Percentiles rank a stretch among this genome's conserved stretches.
Evolutionary conservation across 2,888 invertebrate genomes (phyloP).

Genomic region (Drosophila barbarae): DNA sequence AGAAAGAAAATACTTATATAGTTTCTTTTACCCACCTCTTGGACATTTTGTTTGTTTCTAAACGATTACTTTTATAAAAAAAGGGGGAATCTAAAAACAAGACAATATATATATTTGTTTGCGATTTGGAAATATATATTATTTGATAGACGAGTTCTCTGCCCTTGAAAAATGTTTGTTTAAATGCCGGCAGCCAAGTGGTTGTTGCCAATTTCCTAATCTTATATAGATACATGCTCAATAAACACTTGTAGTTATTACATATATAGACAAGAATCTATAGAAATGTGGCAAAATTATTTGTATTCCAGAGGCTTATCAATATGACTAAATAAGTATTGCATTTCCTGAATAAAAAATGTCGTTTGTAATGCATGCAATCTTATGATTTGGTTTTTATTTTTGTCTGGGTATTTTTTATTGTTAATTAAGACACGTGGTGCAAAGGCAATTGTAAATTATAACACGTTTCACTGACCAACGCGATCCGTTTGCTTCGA

Average conservation of each 20-base stretch:
- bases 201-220: conserved; percentile 3
- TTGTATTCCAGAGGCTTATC: not conserved
- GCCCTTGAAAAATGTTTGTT: conserved; percentile 11
- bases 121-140: not conserved
- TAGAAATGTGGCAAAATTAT: not conserved
- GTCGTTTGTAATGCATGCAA: not conserved
- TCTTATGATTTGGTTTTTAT: not conserved
- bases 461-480: not conserved
- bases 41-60: conserved; percentile 1
- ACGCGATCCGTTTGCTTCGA: conserved; percentile 13
- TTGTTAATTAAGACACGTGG: not conserved
- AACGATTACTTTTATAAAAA: not conserved
- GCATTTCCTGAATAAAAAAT: not conserved
- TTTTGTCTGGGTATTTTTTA: not conserved
- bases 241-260: not conserved
- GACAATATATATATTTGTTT: not conserved
- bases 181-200: not conserved
- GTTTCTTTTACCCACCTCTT: not conserved
- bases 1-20: too few relatives aligned
- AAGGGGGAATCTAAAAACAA: not conserved
- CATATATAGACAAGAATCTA: not conserved
- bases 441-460: not conserved
- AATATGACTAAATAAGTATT: not conserved
- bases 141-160: not conserved
- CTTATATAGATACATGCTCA: conserved; percentile 8